Conservation (phyloP, 2,797 vertebrate species). For the Zenarchopterus dispar region DNA sequence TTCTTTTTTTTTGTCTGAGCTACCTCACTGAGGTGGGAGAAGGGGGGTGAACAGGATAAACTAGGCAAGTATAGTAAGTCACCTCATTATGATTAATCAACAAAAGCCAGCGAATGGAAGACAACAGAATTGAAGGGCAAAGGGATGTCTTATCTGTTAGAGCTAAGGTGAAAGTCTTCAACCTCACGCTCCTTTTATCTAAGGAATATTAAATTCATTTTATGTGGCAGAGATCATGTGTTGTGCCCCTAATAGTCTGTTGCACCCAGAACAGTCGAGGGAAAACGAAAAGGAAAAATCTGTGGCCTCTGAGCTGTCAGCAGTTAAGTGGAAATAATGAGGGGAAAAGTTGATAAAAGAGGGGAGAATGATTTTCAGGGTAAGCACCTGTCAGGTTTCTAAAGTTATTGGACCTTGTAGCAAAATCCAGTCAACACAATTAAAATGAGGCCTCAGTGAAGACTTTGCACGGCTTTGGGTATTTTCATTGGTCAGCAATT, state of each 20-base stretch:
- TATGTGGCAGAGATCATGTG: conserved; percentile 30
- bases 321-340: conserved; percentile 57
- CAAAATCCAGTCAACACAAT: conserved; percentile 58
- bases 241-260: conserved; percentile 32
- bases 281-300: conserved; percentile 18
- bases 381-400: conserved; percentile 53
- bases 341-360: conserved; percentile 46
- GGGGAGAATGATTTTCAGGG: conserved; percentile 37
- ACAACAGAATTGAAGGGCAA: conserved; percentile 69
- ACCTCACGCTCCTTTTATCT: conserved; percentile 59
- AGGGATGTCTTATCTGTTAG: conserved; percentile 49
- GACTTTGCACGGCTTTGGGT: conserved; percentile 52
- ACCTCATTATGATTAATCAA: conserved; percentile 82
- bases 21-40: conserved; percentile 58
- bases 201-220: conserved; percentile 57
- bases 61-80: conserved; percentile 63
- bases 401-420: conserved; percentile 66
- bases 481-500: conserved; percentile 70
- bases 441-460: conserved; percentile 54
- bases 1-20: conserved; percentile 73
- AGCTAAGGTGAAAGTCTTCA: conserved; percentile 54
- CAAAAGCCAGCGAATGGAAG: conserved; percentile 76
- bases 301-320: conserved; percentile 45
- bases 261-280: conserved; percentile 21
- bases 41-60: conserved; percentile 39